Base-by-base conservation (phyloP, 2,113 vertebrate genomes). In the Myotis yumanensis region DNA sequence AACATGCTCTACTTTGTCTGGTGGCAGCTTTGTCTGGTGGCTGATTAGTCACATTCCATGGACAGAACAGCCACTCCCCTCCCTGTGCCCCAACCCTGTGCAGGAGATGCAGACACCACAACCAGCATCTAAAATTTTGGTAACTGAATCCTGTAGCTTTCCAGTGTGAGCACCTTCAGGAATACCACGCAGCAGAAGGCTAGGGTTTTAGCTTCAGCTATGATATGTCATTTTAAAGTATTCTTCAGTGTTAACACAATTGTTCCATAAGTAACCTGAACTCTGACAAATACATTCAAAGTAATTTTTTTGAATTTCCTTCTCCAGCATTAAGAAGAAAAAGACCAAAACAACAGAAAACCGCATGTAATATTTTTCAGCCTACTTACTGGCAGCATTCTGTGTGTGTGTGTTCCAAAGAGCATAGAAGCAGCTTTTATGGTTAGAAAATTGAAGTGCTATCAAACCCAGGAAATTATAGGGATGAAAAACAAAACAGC, bases 371-470 rank as follows among this genome's bases (percentile, higher is more conserved):
- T 87, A 75, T n/a, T 87, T 64, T 79, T 75, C 23, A 91, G 93
- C 52, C 51, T 93, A 40, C 46, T 97, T 95, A 51, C 82, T 90
- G 89, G 96, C 73, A 90, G 82, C 30, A 28, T 20, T 43, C 51
- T 59, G 14, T 77, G 64, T 15, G 43, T 79, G 32, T 52, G 30
- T 35, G 48, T 85, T 90, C 92, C 89, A 73, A 43, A 66, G 75
- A 91, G 90, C 92, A 81, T 0, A 89, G 85, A 95, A 92, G 89
- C 82, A 84, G 89, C 75, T 92, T 95, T 95, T 89, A 95, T 85
- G 96, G 97, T 96, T 95, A 96, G 96, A 95, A 97, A 96, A 96
- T 87, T 89, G 83, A 97, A 96, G 71, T 59, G 89, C 89, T 96
- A 96, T 96, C 97, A 93, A 93, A 96, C 80, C 81, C 84, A 93